Evolutionary conservation across 2,797 vertebrate genomes (phyloP), one percentile per base, ranked within the genome.

Genomic region (Microctenopoma steveboyesi): DNA sequence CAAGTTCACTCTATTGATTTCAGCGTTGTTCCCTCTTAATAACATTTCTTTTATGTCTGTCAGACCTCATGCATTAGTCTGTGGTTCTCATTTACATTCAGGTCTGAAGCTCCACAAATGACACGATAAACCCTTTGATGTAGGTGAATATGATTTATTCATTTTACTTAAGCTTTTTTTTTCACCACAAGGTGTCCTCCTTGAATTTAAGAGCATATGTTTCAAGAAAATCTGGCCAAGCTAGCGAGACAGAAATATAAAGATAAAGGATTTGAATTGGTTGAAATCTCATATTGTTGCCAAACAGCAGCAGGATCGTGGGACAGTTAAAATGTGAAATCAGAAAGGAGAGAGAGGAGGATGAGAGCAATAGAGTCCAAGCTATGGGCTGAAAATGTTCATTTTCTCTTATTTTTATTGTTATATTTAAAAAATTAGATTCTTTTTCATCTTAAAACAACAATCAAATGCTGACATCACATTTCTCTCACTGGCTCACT

Each of bases 1-100:
- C 95, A 96, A 96, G 95, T 95, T 95, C 95, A 93, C 93, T 92
- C 94, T 90, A 96, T 96, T 96, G 95, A 97, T 96, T 97, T 95
- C 92, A 91, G 93, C 88, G 94, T 93, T 88, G 94, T 92, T 94
- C 93, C 91, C 95, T 92, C 93, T 95, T 94, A 94, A 95, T 96
- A 95, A 95, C 95, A 93, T 95, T 95, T 94, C 95, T 96, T 96
- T 96, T 95, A 95, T 94, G 95, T 95, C 93, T 86, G 94, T 94
- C 94, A 94, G 92, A 94, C 93, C 95, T 95, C 95, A 92, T 95
- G 82, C 86, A 82, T 89, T 76, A 82, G 85, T 65, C 79, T 30
- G 59, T 92, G 91, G 89, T 90, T 93, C 95, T 96, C 95, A 97
- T 97, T 96, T 96, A 94, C 95, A 97, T 97, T 94, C 96, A 94